These are phyloP conservation scores for Ectropis crepuscularia DNA, from an alignment of 2,888 invertebrate genomes.

Conservation along the genomic window DNA sequence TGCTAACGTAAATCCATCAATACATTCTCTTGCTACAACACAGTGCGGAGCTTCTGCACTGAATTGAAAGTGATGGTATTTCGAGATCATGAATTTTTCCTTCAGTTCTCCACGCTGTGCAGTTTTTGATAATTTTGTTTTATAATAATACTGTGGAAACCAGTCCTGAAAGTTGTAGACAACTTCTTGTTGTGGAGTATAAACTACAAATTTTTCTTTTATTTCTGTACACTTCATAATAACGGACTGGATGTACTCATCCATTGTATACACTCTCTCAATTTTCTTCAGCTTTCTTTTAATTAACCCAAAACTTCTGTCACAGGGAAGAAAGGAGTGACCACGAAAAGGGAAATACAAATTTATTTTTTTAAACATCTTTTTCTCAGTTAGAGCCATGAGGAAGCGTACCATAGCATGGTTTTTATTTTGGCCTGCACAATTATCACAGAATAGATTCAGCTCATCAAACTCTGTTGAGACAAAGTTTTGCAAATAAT, in stretches of 20 bases:
- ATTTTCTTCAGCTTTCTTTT: conserved; percentile 29
- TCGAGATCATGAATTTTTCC: conserved; percentile 12
- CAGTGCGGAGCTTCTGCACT: not conserved
- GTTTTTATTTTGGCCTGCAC: too few relatives aligned
- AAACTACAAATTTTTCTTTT: conserved; percentile 16
- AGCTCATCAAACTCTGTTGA: too few relatives aligned
- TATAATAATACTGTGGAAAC: conserved; percentile 14
- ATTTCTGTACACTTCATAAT: conserved; percentile 28
- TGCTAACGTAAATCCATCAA: conserved; percentile 13
- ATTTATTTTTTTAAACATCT: conserved; percentile 30
- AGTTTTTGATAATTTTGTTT: conserved; percentile 10
- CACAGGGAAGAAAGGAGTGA: conserved; percentile 34
- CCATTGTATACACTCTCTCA: conserved; percentile 30
- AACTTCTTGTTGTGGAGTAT: conserved; percentile 1
- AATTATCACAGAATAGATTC: too few relatives aligned
- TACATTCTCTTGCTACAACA: not conserved
- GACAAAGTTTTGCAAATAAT: conserved; percentile 29
- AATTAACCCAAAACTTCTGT: conserved; percentile 26
- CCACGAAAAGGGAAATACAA: conserved; percentile 29
- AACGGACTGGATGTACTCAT: conserved; percentile 25
- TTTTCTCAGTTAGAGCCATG: conserved; percentile 27
- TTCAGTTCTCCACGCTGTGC: conserved; percentile 12
- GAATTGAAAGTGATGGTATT: conserved; percentile 13
- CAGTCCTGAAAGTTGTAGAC: conserved; percentile 12
- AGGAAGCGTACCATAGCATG: conserved; percentile 28